Evolutionary conservation across 2,888 invertebrate genomes (phyloP).

Genomic region (Hydriomena furcata): DNA sequence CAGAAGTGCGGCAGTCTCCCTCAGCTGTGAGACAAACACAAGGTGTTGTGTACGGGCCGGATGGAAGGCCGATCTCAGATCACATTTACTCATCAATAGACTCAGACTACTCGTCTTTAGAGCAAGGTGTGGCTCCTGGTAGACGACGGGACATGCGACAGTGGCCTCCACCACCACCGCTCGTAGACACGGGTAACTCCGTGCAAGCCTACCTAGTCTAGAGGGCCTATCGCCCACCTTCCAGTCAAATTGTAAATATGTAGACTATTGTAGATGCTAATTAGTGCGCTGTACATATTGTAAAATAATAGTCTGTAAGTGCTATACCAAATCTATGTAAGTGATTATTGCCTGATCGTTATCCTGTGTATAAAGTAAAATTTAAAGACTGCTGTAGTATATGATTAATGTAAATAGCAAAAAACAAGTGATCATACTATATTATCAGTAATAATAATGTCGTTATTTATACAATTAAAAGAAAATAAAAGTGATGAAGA

Average conservation of each 20-base stretch:
- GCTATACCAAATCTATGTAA: slow-evolving; percentile 83
- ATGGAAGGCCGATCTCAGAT: slow-evolving; percentile 91
- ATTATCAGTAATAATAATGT: slow-evolving; percentile 74
- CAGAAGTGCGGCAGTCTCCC: slow-evolving; percentile 73
- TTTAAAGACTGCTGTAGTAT: slow-evolving; percentile 85
- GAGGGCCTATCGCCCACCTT: slow-evolving; percentile 66
- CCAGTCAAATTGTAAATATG: slow-evolving; percentile 78
- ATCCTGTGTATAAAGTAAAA: slow-evolving; percentile 82
- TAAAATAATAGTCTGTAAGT: slow-evolving; percentile 75
- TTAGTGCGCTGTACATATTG: slow-evolving; percentile 77
- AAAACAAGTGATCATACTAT: slow-evolving; percentile 81
- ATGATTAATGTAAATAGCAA: slow-evolving; percentile 82
- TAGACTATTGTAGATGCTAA: slow-evolving; percentile 57
- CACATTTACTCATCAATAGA: slow-evolving; percentile 96
- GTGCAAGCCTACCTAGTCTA: slow-evolving; percentile 89
- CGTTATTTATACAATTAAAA: slow-evolving; percentile 79
- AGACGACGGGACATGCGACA: slow-evolving; percentile 72
- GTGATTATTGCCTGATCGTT: slow-evolving; percentile 81
- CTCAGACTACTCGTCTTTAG: slow-evolving; percentile 93
- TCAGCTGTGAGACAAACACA: slow-evolving; percentile 73
- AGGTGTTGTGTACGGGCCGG: slow-evolving; percentile 80
- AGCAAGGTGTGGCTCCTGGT: slow-evolving; percentile 86
- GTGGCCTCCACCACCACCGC: slow-evolving; percentile 76
- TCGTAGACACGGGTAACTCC: slow-evolving; percentile 75
- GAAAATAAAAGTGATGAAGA: slow-evolving; percentile 75